Evolutionary conservation across 2,113 vertebrate species (phyloP).

Genomic region (Lepisosteus oculatus): DNA sequence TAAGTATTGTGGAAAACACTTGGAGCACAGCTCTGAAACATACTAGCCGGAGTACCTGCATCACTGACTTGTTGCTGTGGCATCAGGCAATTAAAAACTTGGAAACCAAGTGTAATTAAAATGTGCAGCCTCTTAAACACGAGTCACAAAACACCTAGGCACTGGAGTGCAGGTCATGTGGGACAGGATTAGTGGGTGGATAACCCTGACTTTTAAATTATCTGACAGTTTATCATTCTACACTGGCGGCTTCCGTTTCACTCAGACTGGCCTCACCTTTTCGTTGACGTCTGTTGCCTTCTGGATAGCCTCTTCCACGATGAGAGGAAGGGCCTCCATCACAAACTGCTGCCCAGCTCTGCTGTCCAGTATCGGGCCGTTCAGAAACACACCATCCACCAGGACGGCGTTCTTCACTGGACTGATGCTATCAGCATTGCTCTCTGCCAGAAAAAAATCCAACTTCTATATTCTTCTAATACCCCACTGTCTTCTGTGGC

Average conservation of each 20-base stretch:
- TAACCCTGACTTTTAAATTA: too few relatives aligned
- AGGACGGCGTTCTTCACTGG: conserved; percentile 55
- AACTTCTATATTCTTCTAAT: neutral
- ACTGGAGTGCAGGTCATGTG: too few relatives aligned
- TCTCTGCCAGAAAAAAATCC: neutral
- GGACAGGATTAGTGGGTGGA: too few relatives aligned
- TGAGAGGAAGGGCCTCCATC: conserved; percentile 68
- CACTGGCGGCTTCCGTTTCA: neutral
- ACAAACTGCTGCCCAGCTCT: conserved; percentile 72
- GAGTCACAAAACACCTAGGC: too few relatives aligned
- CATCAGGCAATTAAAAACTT: too few relatives aligned
- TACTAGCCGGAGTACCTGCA: too few relatives aligned
- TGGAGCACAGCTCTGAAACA: too few relatives aligned
- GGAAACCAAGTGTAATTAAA: too few relatives aligned
- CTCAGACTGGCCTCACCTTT: conserved; percentile 63
- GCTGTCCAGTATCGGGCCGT: conserved; percentile 62
- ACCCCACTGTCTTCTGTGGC: too few relatives aligned
- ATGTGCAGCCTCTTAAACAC: too few relatives aligned
- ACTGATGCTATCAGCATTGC: neutral
- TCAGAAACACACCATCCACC: conserved; percentile 63
- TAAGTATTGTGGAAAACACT: too few relatives aligned
- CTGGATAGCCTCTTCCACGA: conserved; percentile 77
- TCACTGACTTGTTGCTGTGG: too few relatives aligned
- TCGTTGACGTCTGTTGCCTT: conserved; percentile 70
- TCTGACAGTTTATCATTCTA: neutral